Evolutionary conservation across 2,113 vertebrate genomes (phyloP).

Genomic region (Tichodroma muraria): DNA sequence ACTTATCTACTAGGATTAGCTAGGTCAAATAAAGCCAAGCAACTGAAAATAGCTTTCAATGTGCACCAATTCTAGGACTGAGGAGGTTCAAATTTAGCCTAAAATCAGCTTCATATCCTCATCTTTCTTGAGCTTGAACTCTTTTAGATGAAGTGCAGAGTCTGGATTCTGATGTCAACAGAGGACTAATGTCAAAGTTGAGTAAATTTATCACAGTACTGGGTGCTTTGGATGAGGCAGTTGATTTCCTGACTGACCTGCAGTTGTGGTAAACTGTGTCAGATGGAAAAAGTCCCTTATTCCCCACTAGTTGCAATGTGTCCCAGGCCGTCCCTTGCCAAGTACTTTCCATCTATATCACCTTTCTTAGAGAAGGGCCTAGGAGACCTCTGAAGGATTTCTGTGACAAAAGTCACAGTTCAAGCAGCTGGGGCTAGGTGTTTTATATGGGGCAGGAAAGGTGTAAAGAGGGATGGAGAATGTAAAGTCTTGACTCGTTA

Average conservation of each 20-base stretch:
- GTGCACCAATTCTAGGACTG: background rate
- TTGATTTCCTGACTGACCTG: background rate
- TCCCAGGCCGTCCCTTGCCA: background rate
- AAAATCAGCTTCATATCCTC: background rate
- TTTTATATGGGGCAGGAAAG: background rate
- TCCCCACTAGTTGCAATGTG: background rate
- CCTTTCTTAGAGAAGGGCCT: background rate
- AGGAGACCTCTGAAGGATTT: background rate
- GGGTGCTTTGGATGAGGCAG: background rate
- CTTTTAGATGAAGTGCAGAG: background rate
- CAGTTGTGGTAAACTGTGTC: background rate
- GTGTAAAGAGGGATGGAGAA: background rate
- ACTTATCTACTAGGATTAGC: background rate
- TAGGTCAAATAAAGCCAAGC: background rate
- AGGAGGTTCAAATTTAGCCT: background rate
- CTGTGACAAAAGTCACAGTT: background rate
- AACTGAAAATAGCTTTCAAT: background rate
- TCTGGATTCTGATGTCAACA: background rate
- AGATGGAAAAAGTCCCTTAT: background rate
- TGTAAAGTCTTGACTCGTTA: background rate
- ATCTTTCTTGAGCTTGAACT: background rate
- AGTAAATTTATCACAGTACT: background rate
- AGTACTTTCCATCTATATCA: background rate
- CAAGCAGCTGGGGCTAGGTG: background rate
- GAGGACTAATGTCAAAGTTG: background rate